Base-by-base conservation (phyloP, 2,888 invertebrate genomes). In the Stegana nigrithorax region DNA sequence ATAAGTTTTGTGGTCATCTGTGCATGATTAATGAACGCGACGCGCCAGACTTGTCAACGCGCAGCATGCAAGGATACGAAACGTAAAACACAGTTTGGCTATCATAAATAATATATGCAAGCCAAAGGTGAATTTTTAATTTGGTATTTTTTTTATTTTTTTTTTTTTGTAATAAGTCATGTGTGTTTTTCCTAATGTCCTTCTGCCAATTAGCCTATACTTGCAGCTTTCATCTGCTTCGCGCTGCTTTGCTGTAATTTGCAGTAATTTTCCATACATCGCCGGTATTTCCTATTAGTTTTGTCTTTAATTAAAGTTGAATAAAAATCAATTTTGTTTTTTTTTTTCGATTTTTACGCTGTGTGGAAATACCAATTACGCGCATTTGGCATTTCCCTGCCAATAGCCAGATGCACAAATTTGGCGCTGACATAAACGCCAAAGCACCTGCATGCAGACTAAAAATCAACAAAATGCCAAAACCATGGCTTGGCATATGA, bases 1-100 rank as follows among this genome's bases (percentile, higher is more conserved):
- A 72, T 70, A 68, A 68, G 67, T 70, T 70, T 72, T 72, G 71
- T 67, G 68, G 68, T 72, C 70, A 68, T 65, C 65, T 67, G 67
- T 67, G 67, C 63, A 72, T 70, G 71, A 70, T 68, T 72, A 70
- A 68, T 68, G 71, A 62, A 27, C 58, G n/a, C n/a, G n/a, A n/a
- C n/a, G n/a, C n/a, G n/a, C n/a, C n/a, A n/a, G n/a, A n/a, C n/a
- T n/a, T n/a, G n/a, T n/a, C n/a, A n/a, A n/a, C n/a, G n/a, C n/a
- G n/a, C n/a, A n/a, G n/a, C n/a, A n/a, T n/a, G n/a, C n/a, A n/a
- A n/a, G n/a, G n/a, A n/a, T n/a, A n/a, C n/a, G n/a, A n/a, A n/a
- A n/a, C n/a, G n/a, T n/a, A n/a, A n/a, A n/a, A n/a, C n/a, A n/a
- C n/a, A n/a, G n/a, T n/a, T n/a, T 36, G 36, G 4, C 10, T 36